These are phyloP conservation scores for Coregonus suidteri DNA, from an alignment of 2,797 vertebrate species.

Conservation along the genomic window DNA sequence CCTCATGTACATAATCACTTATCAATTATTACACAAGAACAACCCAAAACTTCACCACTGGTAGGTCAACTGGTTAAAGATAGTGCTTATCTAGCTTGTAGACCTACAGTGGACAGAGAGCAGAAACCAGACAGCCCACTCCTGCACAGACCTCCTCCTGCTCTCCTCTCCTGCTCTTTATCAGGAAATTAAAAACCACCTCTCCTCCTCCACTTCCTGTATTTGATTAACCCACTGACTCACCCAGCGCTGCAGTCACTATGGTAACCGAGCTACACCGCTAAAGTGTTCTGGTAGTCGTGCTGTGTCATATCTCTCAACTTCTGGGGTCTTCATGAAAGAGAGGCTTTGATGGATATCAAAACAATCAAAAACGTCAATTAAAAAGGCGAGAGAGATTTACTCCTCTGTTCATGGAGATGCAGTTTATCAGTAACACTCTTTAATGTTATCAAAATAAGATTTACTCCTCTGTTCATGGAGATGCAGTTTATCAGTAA, in stretches of 20 bases:
- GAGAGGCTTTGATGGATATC: no score
- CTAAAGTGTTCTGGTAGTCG: background rate
- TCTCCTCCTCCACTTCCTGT: background rate
- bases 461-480: no score
- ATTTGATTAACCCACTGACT: background rate
- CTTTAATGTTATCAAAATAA: no score
- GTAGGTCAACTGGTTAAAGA: conserved; percentile 18
- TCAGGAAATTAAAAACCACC: background rate
- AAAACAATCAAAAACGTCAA: no score
- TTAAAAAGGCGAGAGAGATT: no score
- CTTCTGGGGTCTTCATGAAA: background rate
- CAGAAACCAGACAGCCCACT: background rate
- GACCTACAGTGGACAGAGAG: conserved; percentile 11
- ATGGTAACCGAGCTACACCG: background rate
- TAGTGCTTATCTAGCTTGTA: conserved; percentile 37
- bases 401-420: no score
- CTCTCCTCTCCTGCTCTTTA: background rate
- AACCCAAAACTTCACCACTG: conserved; percentile 1
- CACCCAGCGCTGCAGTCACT: background rate
- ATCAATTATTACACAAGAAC: background rate
- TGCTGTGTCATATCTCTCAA: background rate
- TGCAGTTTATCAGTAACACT: no score
- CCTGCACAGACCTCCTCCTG: background rate
- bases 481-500: no score
- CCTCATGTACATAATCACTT: background rate